Evolutionary conservation across 2,797 vertebrate species (phyloP), one percentile per base, ranked within the genome.

Genomic region (Hyperoplus lanceolatus): DNA sequence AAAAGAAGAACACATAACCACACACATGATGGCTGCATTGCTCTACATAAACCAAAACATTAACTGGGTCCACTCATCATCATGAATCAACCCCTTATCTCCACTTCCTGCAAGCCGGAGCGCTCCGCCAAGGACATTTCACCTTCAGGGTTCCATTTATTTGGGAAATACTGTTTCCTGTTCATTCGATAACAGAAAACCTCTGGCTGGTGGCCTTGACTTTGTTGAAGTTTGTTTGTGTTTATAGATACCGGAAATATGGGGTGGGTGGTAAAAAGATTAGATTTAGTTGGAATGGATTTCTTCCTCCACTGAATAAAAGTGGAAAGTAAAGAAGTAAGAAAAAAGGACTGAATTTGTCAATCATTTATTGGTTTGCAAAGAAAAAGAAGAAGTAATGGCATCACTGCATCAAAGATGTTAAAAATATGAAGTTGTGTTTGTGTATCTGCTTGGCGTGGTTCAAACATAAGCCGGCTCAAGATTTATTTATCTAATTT

Each of bases 111-210:
- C 53, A 29, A 77, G 42, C 63, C 12, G 41, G 13, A 67, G 50
- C 4, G 4, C 21, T 21, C 21, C 21, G 21, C 39, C 81, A 85
- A 92, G 84, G 85, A 89, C 87, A 77, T 4, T 45, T 79, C 73
- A 79, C 66, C 70, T 87, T 83, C 65, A 86, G 83, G 29, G 77
- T 71, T 70, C 54, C 61, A 42, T 78, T 91, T 46, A 46, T 86
- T 92, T 93, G 88, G 87, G 76, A 87, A 84, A 82, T 64, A 79
- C 43, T 18, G 56, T 79, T 93, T 93, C 90, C 86, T 92, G 79
- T 72, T 88, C 60, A 53, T 83, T 82, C 87, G 84, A 90, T 85
- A 92, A 90, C 73, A 86, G 29, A 82, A 87, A 78, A 69, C 75
- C 54, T 73, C 67, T 64, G 70, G 59, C 79, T 75, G 55, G 67